These are phyloP conservation scores for Ascidia mentula DNA, from an alignment of 23 tunicate species.

Conservation along the genomic window DNA sequence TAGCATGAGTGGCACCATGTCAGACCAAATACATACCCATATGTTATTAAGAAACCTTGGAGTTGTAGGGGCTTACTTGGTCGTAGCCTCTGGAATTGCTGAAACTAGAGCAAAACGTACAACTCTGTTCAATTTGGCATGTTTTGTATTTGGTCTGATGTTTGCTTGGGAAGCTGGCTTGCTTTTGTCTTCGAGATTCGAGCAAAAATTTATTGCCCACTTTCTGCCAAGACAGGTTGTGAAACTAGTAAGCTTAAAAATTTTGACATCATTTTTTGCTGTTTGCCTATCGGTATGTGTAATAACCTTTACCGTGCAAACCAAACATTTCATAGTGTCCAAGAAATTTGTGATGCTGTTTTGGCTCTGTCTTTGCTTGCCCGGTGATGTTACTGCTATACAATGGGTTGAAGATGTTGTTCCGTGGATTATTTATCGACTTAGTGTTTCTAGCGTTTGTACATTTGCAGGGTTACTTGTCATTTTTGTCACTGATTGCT, in stretches of 20 bases:
- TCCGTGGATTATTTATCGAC: conserved; percentile 1
- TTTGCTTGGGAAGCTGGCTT: not conserved
- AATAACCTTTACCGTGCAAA: not conserved
- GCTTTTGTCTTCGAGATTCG: conserved; percentile 5
- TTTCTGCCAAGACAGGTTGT: conserved; percentile 3
- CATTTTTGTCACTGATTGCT: not conserved
- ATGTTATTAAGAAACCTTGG: conserved; percentile 11
- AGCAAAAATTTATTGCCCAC: not conserved
- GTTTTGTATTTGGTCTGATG: not conserved
- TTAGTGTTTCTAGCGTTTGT: conserved; percentile 17
- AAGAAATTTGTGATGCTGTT: conserved; percentile 9
- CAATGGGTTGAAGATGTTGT: not conserved
- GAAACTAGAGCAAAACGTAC: conserved; percentile 22
- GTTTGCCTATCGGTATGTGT: conserved; percentile 10
- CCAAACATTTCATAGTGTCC: not conserved
- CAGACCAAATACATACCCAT: not conserved
- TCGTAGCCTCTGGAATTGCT: conserved; percentile 20
- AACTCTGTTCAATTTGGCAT: not conserved
- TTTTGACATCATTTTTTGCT: conserved; percentile 3
- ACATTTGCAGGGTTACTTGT: conserved; percentile 8
- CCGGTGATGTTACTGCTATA: not conserved
- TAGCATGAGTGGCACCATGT: not conserved
- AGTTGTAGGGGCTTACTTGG: conserved; percentile 8
- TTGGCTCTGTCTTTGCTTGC: conserved; percentile 4
- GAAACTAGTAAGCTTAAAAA: not conserved